These are phyloP conservation scores for Prunella strophiata DNA, from an alignment of 2,797 vertebrate species.

Conservation along the genomic window DNA sequence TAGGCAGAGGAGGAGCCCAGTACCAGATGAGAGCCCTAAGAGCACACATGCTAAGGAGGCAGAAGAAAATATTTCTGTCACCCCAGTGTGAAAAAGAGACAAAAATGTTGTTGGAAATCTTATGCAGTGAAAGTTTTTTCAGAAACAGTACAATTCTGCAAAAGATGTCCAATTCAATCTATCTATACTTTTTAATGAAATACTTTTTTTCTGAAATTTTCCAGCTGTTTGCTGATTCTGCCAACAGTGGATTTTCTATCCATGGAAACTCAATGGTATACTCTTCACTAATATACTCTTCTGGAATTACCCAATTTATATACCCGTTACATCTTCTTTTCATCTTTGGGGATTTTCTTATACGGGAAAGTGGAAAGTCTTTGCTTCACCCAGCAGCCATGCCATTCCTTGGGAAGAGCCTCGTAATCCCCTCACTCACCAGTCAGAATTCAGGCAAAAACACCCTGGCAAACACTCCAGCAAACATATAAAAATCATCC, in stretches of 20 bases:
- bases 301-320: background rate
- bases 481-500: background rate
- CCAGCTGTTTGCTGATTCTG: background rate
- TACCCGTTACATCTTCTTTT: background rate
- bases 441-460: background rate
- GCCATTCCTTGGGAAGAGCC: background rate
- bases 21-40: background rate
- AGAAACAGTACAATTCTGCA: background rate
- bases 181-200: background rate
- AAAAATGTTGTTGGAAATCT: background rate
- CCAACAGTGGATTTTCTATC: background rate
- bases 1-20: background rate
- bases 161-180: background rate
- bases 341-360: background rate
- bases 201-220: background rate
- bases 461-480: background rate
- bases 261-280: background rate
- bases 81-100: background rate
- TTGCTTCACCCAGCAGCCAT: background rate
- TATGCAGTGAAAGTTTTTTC: background rate
- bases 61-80: background rate
- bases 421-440: background rate
- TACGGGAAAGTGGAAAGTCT: background rate
- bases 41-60: background rate
- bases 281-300: background rate